Evolutionary conservation across 2,888 invertebrate genomes (phyloP).

Genomic region (Acleris literana): DNA sequence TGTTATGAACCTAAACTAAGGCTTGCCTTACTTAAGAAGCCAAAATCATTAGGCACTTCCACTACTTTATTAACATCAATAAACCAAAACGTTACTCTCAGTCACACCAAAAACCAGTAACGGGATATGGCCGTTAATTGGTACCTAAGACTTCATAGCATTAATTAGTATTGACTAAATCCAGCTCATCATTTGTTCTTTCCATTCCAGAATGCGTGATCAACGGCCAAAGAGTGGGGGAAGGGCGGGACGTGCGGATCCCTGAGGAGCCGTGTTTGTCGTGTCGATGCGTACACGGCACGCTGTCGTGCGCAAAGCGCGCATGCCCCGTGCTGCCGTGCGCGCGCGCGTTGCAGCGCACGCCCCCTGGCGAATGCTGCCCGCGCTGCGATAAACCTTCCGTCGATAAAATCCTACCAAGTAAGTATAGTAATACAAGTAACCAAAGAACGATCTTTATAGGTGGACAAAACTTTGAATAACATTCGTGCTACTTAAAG

Average conservation of each 20-base stretch:
- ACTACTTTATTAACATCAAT: too few relatives aligned
- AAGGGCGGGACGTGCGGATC: slow-evolving; percentile 91
- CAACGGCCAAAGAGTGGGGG: slow-evolving; percentile 91
- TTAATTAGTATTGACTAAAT: too few relatives aligned
- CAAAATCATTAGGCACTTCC: too few relatives aligned
- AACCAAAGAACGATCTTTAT: too few relatives aligned
- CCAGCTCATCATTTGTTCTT: background rate
- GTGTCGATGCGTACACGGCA: slow-evolving; percentile 89
- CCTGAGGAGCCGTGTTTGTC: slow-evolving; percentile 94
- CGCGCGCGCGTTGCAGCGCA: slow-evolving; percentile 86
- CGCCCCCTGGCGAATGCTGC: slow-evolving; percentile 92
- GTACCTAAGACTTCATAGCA: too few relatives aligned
- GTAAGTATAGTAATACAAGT: slow-evolving; percentile 50
- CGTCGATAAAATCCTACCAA: slow-evolving; percentile 76
- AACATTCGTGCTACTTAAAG: too few relatives aligned
- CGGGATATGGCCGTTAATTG: too few relatives aligned
- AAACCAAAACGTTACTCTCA: too few relatives aligned
- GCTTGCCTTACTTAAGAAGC: too few relatives aligned
- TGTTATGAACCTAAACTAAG: too few relatives aligned
- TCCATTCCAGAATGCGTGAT: slow-evolving; percentile 88
- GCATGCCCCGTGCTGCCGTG: slow-evolving; percentile 96
- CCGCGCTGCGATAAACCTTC: slow-evolving; percentile 77
- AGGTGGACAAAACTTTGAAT: too few relatives aligned
- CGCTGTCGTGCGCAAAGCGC: slow-evolving; percentile 90
- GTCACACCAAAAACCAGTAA: too few relatives aligned